Conservation (phyloP, 2,113 vertebrate species). For the Xyliphius kryptos region DNA sequence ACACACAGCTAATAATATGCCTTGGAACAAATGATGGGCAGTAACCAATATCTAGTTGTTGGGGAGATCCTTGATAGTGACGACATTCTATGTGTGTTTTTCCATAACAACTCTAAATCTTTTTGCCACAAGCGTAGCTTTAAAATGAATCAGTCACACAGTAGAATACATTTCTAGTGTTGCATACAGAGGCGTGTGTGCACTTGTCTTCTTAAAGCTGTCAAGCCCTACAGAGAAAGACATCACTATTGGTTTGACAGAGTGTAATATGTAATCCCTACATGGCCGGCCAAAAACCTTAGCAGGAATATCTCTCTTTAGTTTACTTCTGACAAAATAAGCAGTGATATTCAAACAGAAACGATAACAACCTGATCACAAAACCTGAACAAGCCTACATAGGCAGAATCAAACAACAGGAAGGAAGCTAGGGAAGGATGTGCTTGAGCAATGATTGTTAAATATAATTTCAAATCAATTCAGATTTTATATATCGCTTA, state of each 20-base stretch:
- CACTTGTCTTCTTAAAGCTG: not conserved
- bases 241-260: not conserved
- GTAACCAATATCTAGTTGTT: not conserved
- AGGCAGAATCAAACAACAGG: constrained; percentile 2
- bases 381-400: not conserved
- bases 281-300: not conserved
- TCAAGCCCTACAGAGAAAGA: not conserved
- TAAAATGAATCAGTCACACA: not conserved
- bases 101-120: not conserved
- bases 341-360: not conserved
- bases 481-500: not conserved
- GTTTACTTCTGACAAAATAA: not conserved
- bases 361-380: not conserved
- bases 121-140: not conserved
- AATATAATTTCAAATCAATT: not conserved
- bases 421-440: not conserved
- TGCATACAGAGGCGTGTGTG: not conserved
- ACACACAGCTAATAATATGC: too few relatives aligned
- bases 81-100: not conserved
- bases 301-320: not conserved
- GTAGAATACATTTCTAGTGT: not conserved
- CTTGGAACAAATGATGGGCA: not conserved
- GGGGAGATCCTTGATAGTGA: not conserved
- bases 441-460: not conserved
- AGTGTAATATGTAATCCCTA: not conserved